Evolutionary conservation across 92 coral and sea anemone genomes (phyloP).

Genomic region (Epizoanthus illoricatus): DNA sequence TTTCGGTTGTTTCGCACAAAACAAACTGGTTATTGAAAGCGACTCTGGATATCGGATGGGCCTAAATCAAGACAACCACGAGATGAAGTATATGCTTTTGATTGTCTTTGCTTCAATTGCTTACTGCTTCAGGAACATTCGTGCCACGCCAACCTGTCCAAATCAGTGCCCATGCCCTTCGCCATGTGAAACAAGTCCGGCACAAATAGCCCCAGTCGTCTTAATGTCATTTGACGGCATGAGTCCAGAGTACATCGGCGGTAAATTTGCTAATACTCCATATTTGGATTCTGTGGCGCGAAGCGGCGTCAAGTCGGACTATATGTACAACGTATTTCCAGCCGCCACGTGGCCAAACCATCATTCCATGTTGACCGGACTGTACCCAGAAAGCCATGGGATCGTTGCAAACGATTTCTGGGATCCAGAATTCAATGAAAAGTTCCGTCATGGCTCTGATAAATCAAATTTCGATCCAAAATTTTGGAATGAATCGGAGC

Average conservation of each 20-base stretch:
- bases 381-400: constrained; percentile 55
- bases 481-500: constrained; percentile 50
- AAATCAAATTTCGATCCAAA: constrained; percentile 44
- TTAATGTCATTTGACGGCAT: constrained; percentile 33
- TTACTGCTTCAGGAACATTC: not conserved
- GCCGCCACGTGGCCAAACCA: constrained; percentile 59
- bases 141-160: not conserved
- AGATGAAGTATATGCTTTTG: not conserved
- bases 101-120: not conserved
- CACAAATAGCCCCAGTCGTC: not conserved
- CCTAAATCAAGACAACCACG: no score
- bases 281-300: constrained; percentile 27
- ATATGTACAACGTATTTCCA: constrained; percentile 43
- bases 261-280: constrained; percentile 29
- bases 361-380: constrained; percentile 56
- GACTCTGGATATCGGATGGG: no score
- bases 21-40: no score
- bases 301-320: constrained; percentile 34
- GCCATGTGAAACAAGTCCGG: not conserved
- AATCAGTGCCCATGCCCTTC: not conserved
- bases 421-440: constrained; percentile 49
- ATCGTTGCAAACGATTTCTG: constrained; percentile 50
- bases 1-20: no score
- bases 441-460: constrained; percentile 30
- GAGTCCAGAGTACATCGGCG: constrained; percentile 38